Percentiles rank a stretch among this genome's conserved stretches.
Conservation (phyloP, 2,113 vertebrate genomes). For the Solea solea region DNA sequence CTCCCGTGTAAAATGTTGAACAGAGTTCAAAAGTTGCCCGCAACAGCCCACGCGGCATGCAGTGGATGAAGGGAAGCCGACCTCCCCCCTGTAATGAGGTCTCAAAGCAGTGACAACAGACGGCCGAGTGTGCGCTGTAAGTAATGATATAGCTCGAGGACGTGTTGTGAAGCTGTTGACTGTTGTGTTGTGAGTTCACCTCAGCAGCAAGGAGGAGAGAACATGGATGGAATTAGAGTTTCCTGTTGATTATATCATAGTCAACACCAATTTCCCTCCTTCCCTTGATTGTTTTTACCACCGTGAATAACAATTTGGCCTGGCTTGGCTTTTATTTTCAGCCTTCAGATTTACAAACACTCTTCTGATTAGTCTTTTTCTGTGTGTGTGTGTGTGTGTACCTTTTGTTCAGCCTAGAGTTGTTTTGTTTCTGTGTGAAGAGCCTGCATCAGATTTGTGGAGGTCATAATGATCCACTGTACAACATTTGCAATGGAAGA, state of each 20-base stretch:
- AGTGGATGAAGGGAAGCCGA: slow-evolving; percentile 13
- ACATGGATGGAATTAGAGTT: slow-evolving; percentile 25
- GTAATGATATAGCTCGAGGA: neutral
- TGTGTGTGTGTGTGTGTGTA: slow-evolving; percentile 1
- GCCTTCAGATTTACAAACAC: slow-evolving; percentile 21
- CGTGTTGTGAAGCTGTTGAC: slow-evolving; percentile 15
- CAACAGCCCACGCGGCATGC: neutral
- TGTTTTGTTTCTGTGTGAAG: slow-evolving; percentile 6
- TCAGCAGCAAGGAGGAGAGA: slow-evolving; percentile 1
- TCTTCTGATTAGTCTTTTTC: slow-evolving; percentile 32
- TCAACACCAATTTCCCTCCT: slow-evolving; percentile 40
- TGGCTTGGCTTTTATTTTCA: slow-evolving; percentile 23
- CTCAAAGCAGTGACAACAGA: slow-evolving; percentile 11
- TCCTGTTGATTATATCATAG: slow-evolving; percentile 29
- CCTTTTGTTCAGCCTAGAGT: slow-evolving; percentile 22
- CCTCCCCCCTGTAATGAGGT: slow-evolving; percentile 21
- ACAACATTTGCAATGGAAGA: neutral
- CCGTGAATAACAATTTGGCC: slow-evolving; percentile 42
- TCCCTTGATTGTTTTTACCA: slow-evolving; percentile 48
- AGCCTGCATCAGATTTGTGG: slow-evolving; percentile 1
- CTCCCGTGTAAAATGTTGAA: slow-evolving; percentile 20
- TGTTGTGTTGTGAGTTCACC: slow-evolving; percentile 5
- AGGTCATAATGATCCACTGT: slow-evolving; percentile 3
- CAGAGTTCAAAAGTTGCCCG: neutral
- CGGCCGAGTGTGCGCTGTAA: neutral